phyloP scores from a whole-genome alignment of 2,888 invertebrate species.

The Halictus ligatus region DNA sequence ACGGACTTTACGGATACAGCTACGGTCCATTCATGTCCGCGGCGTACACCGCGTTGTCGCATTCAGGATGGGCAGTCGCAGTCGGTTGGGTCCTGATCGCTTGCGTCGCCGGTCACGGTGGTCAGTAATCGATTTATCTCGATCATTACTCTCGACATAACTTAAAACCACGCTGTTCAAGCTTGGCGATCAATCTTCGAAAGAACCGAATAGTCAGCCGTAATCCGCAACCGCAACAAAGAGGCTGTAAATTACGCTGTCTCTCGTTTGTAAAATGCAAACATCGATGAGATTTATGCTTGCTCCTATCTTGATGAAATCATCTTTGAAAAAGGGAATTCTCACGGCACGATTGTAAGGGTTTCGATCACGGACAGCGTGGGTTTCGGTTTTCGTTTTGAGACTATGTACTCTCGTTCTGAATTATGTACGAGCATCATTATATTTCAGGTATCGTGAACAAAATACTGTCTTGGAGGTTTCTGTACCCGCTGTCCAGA shows the following conservation, averaged over 20 bases:
- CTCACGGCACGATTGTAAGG: too few relatives aligned
- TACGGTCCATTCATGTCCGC: slow-evolving; percentile 78
- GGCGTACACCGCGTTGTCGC: slow-evolving; percentile 83
- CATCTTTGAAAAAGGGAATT: not conserved
- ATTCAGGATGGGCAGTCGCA: slow-evolving; percentile 84
- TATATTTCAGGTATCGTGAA: slow-evolving; percentile 83
- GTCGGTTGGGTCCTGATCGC: slow-evolving; percentile 84
- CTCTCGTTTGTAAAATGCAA: too few relatives aligned
- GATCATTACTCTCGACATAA: not conserved
- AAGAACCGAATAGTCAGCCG: not conserved
- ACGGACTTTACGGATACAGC: slow-evolving; percentile 78
- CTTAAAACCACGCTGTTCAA: not conserved
- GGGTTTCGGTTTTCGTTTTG: not conserved
- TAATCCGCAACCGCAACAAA: not conserved
- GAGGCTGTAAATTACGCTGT: not conserved
- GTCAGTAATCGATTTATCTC: slow-evolving; percentile 71
- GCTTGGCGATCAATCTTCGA: not conserved
- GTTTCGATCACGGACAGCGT: not conserved
- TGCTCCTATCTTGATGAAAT: not conserved
- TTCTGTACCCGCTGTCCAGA: slow-evolving; percentile 86
- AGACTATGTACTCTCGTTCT: not conserved
- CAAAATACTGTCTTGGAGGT: slow-evolving; percentile 83
- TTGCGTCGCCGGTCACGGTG: slow-evolving; percentile 84
- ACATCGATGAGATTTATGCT: too few relatives aligned
- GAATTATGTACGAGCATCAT: not conserved